These are phyloP conservation scores for Bombus difficillimus DNA, from an alignment of 1,140 invertebrate genomes.

Conservation along the genomic window DNA sequence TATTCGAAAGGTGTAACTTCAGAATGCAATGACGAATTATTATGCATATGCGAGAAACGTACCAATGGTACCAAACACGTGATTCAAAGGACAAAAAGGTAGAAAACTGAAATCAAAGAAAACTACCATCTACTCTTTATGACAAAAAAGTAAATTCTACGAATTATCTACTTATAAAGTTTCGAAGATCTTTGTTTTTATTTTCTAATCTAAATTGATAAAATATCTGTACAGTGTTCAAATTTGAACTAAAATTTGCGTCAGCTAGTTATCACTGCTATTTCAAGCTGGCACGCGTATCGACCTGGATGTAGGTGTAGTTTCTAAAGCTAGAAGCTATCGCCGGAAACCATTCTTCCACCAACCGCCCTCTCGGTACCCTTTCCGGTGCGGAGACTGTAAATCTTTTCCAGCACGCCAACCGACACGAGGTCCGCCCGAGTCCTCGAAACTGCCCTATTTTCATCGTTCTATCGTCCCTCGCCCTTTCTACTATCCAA, in stretches of 20 bases:
- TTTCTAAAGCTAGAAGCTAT: slow-evolving; percentile 60
- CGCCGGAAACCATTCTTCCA: slow-evolving; percentile 77
- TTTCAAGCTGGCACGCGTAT: slow-evolving; percentile 62
- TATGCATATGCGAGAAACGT: slow-evolving; percentile 27
- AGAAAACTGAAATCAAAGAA: slow-evolving; percentile 28
- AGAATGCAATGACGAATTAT: slow-evolving; percentile 45
- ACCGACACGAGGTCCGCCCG: slow-evolving; percentile 54
- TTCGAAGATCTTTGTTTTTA: not conserved
- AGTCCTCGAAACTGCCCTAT: slow-evolving; percentile 68
- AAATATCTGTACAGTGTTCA: too few relatives aligned
- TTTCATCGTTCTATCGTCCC: slow-evolving; percentile 55
- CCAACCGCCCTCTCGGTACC: slow-evolving; percentile 71
- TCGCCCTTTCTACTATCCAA: slow-evolving; percentile 45
- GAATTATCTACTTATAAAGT: not conserved
- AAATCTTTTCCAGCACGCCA: slow-evolving; percentile 76
- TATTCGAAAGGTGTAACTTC: slow-evolving; percentile 67
- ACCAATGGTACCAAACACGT: slow-evolving; percentile 16
- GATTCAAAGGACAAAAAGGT: slow-evolving; percentile 49
- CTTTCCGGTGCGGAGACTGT: slow-evolving; percentile 75
- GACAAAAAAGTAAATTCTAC: not conserved
- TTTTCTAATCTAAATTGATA: not conserved
- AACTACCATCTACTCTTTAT: slow-evolving; percentile 20
- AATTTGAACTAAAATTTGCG: slow-evolving; percentile 22
- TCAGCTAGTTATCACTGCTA: slow-evolving; percentile 26
- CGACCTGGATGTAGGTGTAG: slow-evolving; percentile 43